Conservation (phyloP, 2,113 vertebrate genomes). For the Noctilio leporinus region DNA sequence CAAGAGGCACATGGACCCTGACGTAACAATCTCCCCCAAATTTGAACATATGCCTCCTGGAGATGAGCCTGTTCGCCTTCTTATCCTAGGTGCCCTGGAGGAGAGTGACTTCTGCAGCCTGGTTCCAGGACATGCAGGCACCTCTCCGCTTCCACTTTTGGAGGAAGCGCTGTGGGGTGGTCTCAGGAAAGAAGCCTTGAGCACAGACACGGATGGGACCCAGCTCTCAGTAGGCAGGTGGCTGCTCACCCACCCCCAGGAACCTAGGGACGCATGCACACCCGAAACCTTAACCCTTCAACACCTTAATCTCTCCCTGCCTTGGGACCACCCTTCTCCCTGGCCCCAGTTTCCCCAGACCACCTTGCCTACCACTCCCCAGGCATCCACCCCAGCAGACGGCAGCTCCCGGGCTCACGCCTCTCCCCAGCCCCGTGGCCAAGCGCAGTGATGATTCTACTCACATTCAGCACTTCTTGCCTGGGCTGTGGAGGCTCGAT, state of each 20-base stretch:
- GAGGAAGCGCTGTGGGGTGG: rapidly evolving
- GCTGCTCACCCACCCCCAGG: neutral
- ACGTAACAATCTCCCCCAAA: neutral
- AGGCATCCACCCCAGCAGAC: neutral
- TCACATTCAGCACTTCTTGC: conserved; percentile 95
- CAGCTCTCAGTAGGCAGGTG: neutral
- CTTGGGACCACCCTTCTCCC: neutral
- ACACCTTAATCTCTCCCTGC: neutral
- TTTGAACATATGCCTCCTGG: neutral
- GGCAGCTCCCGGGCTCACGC: rapidly evolving
- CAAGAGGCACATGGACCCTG: neutral
- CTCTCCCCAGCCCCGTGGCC: neutral
- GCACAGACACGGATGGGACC: neutral
- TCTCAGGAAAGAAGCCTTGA: neutral
- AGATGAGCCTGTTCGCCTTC: neutral
- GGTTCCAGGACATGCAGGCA: neutral
- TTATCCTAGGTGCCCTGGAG: neutral
- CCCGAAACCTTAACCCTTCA: neutral
- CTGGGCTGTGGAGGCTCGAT: conserved; percentile 96
- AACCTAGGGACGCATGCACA: rapidly evolving
- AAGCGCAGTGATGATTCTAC: conserved; percentile 46
- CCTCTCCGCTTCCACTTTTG: neutral
- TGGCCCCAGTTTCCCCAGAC: neutral
- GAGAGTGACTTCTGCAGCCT: neutral
- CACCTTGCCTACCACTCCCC: neutral